A percentile compares a stretch with the other conserved stretches of the same genome.
phyloP scores from a whole-genome alignment of 2,888 invertebrate genomes.

The Pilophorus perplexus region DNA sequence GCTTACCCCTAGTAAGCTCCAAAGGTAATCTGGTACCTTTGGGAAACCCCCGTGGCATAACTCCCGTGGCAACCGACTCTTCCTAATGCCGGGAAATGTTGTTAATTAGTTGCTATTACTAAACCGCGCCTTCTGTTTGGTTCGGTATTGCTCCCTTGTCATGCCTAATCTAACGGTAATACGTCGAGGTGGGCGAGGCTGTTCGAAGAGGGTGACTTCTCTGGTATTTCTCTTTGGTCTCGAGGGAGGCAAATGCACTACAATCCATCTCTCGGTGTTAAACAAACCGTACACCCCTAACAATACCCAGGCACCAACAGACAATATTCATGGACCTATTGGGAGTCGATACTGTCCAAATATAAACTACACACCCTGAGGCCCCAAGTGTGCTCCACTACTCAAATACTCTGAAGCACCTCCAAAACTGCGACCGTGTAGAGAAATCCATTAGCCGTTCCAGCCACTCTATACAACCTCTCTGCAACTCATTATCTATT shows the following conservation, averaged over 20 bases:
- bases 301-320: too few relatives aligned
- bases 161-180: constrained; percentile 15
- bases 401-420: constrained; percentile 3
- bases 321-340: too few relatives aligned
- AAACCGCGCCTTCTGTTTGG: constrained; percentile 24
- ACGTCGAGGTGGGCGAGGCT: not conserved
- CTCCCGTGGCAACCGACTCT: constrained; percentile 3
- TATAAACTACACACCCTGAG: too few relatives aligned
- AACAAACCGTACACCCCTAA: too few relatives aligned
- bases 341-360: too few relatives aligned
- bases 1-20: not conserved
- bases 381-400: too few relatives aligned
- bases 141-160: constrained; percentile 9
- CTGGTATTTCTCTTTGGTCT: too few relatives aligned
- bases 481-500: constrained; percentile 24
- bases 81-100: not conserved
- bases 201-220: too few relatives aligned
- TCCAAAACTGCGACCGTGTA: not conserved
- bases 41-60: constrained; percentile 6
- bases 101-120: constrained; percentile 28
- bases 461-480: constrained; percentile 19
- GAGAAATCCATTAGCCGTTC: constrained; percentile 9
- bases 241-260: too few relatives aligned
- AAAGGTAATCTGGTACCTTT: not conserved
- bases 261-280: too few relatives aligned